phyloP scores from a whole-genome alignment of 2,888 invertebrate species.

The Scelioninae gen. 2 region DNA sequence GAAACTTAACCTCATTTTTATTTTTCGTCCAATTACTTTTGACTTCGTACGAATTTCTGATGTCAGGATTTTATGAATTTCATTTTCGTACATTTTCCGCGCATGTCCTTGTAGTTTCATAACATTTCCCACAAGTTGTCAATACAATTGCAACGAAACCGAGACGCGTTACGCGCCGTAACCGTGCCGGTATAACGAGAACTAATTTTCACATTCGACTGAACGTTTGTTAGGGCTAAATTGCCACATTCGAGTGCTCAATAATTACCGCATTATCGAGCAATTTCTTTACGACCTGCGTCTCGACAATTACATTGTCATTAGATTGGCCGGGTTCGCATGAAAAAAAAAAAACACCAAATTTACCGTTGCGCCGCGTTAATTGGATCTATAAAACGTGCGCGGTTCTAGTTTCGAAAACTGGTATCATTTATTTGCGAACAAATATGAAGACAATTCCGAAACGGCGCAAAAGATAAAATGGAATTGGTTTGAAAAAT shows the following conservation, averaged over 20 bases:
- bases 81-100: too few species aligned
- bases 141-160: constrained; percentile 19
- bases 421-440: too few species aligned
- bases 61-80: too few species aligned
- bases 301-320: constrained; percentile 5
- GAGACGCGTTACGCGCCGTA: constrained; percentile 5
- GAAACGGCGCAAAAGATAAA: too few species aligned
- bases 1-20: too few species aligned
- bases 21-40: too few species aligned
- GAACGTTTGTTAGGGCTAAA: constrained; percentile 19
- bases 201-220: constrained; percentile 26
- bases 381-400: too few species aligned
- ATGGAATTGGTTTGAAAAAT: too few species aligned
- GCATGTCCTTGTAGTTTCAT: too few species aligned
- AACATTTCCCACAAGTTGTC: constrained; percentile 10
- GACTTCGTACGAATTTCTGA: too few species aligned
- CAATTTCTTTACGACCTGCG: constrained; percentile 28
- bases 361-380: not conserved
- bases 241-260: constrained; percentile 14
- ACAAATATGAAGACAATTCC: too few species aligned
- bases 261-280: constrained; percentile 26
- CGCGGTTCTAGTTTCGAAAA: too few species aligned
- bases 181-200: constrained; percentile 10
- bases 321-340: not conserved
- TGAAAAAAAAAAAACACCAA: constrained; percentile 2